Percentiles rank a stretch among this genome's conserved stretches.
These are phyloP conservation scores for Iguana delicatissima DNA, from an alignment of 2,797 vertebrate species.

Conservation along the genomic window DNA sequence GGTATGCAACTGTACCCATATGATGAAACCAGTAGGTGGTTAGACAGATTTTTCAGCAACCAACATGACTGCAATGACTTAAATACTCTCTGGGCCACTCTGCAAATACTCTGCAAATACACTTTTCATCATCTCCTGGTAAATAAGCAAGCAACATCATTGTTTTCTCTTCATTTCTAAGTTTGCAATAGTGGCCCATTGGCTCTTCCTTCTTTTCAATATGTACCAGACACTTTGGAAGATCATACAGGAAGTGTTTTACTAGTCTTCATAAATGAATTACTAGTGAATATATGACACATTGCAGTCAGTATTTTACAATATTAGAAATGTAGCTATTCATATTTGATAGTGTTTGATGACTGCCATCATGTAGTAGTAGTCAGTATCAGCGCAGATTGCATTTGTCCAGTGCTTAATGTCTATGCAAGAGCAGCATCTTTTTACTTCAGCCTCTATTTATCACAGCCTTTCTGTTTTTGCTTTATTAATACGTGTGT, in stretches of 20 bases:
- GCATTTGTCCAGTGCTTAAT: not conserved
- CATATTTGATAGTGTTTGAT: slow-evolving; percentile 3
- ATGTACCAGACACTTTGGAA: too few relatives aligned
- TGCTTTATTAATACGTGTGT: not conserved
- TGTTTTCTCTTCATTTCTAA: not conserved
- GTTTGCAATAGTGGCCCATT: not conserved
- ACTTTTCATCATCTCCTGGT: too few relatives aligned
- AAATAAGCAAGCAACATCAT: too few relatives aligned
- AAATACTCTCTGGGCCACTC: too few relatives aligned
- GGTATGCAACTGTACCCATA: too few relatives aligned
- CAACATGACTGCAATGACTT: too few relatives aligned
- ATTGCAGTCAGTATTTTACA: not conserved
- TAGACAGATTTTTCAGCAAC: too few relatives aligned
- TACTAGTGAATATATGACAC: too few relatives aligned
- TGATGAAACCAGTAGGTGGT: too few relatives aligned
- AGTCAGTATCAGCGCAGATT: not conserved
- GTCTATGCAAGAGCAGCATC: not conserved
- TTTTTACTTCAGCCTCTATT: not conserved
- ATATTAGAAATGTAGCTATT: not conserved
- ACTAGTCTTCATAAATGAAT: too few relatives aligned
- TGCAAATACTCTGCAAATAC: too few relatives aligned
- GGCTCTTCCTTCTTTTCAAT: not conserved
- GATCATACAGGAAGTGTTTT: too few relatives aligned
- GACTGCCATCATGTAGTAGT: not conserved
- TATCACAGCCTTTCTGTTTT: not conserved